These are phyloP conservation scores for Drosophila kurseongensis DNA, from an alignment of 1,140 invertebrate genomes.

Conservation along the genomic window DNA sequence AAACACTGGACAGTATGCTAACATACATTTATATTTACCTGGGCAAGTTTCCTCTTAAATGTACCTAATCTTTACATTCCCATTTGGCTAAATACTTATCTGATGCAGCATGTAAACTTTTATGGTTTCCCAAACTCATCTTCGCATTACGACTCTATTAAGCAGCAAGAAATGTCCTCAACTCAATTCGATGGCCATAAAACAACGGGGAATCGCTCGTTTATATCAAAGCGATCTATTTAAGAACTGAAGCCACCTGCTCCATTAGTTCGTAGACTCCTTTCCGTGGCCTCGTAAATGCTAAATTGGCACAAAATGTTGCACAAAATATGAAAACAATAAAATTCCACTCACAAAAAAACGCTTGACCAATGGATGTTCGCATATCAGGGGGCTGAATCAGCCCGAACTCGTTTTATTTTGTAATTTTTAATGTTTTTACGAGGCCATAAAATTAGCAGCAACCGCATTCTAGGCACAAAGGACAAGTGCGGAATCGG, in stretches of 20 bases:
- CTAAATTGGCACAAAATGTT: constrained; percentile 31
- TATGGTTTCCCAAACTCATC: constrained; percentile 1
- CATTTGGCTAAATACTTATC: constrained; percentile 8
- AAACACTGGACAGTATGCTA: too few species aligned
- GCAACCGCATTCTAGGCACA: constrained; percentile 13
- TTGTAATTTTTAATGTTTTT: constrained; percentile 78
- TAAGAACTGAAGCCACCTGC: constrained; percentile 26
- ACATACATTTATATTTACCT: too few species aligned
- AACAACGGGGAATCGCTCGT: constrained; percentile 18
- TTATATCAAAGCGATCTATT: constrained; percentile 21
- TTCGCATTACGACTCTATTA: constrained; percentile 32
- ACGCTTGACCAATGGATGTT: constrained; percentile 8
- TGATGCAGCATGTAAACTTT: constrained; percentile 1
- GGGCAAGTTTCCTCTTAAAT: too few species aligned
- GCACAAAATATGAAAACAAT: constrained; percentile 31
- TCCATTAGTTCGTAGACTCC: constrained; percentile 3
- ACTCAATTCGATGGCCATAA: constrained; percentile 45
- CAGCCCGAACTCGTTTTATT: constrained; percentile 42
- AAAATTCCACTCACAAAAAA: constrained; percentile 16
- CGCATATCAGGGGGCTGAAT: constrained; percentile 21
- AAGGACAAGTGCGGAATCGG: constrained; percentile 15
- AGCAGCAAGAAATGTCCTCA: constrained; percentile 13
- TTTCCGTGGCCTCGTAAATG: constrained; percentile 19
- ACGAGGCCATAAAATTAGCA: constrained; percentile 79
- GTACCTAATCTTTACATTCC: background rate